These are phyloP conservation scores for human (Homo sapiens) DNA, from an alignment of 2,113 vertebrate species.

Conservation along the genomic window DNA sequence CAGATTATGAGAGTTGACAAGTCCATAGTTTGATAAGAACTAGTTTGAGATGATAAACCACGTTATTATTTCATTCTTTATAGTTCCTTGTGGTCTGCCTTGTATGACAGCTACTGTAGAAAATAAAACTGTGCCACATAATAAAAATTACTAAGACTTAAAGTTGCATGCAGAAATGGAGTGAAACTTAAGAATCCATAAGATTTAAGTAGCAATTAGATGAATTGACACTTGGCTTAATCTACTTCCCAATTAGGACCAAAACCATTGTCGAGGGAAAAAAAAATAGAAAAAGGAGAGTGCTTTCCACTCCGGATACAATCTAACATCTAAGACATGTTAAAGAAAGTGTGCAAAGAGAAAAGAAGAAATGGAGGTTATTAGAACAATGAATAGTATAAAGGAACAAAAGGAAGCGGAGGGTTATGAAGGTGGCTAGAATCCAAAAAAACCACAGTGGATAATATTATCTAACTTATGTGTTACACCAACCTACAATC, in stretches of 20 bases:
- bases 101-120: background rate
- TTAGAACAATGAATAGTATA: background rate
- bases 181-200: background rate
- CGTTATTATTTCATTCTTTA: background rate
- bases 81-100: background rate
- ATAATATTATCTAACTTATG: background rate
- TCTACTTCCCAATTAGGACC: background rate
- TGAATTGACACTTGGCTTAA: background rate
- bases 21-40: background rate
- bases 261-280: background rate
- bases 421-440: background rate
- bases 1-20: background rate
- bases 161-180: background rate
- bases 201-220: background rate
- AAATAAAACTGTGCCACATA: background rate
- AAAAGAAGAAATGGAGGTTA: background rate
- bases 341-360: background rate
- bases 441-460: background rate
- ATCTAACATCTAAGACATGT: background rate
- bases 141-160: slow-evolving; percentile 26
- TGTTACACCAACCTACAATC: background rate
- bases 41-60: background rate
- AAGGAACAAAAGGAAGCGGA: background rate
- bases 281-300: background rate
- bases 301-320: background rate